A percentile compares a stretch with the other conserved stretches of the same genome.
These are phyloP conservation scores for Tenthredo notha DNA, from an alignment of 2,888 invertebrate species.

Conservation along the genomic window DNA sequence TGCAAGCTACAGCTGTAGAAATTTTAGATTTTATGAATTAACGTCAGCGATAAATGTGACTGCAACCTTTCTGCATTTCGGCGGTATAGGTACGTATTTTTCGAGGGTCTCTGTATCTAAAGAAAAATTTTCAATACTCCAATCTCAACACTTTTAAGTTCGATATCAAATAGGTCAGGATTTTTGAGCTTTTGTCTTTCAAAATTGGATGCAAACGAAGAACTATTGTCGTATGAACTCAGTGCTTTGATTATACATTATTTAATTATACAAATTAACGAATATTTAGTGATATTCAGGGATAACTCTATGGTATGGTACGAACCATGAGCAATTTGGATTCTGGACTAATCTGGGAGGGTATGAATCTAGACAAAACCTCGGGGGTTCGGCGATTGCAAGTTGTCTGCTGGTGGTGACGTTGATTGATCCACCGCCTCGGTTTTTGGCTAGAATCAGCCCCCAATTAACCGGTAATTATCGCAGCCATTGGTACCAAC, in stretches of 20 bases:
- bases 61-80: not conserved
- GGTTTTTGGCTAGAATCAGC: slow-evolving; percentile 31
- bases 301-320: not conserved
- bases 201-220: not conserved
- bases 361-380: slow-evolving; percentile 30
- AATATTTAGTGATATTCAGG: too few relatives aligned
- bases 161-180: not conserved
- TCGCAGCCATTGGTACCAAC: slow-evolving; percentile 4
- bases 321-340: not conserved
- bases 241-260: not conserved
- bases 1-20: not conserved
- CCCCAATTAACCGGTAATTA: slow-evolving; percentile 38
- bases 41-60: not conserved
- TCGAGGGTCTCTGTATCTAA: not conserved
- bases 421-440: slow-evolving; percentile 47
- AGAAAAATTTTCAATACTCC: not conserved
- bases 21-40: not conserved
- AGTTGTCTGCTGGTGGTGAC: slow-evolving; percentile 44
- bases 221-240: not conserved
- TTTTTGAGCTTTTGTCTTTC: not conserved
- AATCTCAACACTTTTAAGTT: not conserved
- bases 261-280: not conserved
- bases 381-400: slow-evolving; percentile 16
- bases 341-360: not conserved
- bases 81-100: not conserved